Evolutionary conservation across 1,140 invertebrate genomes (phyloP).

Genomic region (Cydia splendana): DNA sequence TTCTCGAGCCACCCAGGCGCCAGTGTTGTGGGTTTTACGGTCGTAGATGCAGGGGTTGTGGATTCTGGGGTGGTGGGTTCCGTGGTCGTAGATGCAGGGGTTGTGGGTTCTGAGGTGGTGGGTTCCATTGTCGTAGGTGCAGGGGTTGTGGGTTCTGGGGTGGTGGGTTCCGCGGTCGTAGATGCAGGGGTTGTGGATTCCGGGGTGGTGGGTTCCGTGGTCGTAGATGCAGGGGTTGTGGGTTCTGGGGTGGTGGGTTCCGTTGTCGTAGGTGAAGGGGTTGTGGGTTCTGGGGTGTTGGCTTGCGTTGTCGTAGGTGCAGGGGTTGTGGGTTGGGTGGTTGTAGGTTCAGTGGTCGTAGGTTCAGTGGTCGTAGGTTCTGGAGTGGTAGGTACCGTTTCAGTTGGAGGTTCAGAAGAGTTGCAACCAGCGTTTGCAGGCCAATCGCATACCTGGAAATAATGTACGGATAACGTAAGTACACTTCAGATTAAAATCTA

Average conservation of each 20-base stretch:
- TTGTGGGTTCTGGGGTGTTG: neutral
- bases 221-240: neutral
- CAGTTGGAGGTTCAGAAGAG: neutral
- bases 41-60: too few species aligned
- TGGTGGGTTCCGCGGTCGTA: slow-evolving; percentile 3
- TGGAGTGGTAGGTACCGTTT: neutral
- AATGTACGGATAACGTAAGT: neutral
- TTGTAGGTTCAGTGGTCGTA: neutral
- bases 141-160: neutral
- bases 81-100: neutral
- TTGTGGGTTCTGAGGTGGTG: neutral
- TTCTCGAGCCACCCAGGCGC: too few species aligned
- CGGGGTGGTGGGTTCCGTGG: slow-evolving; percentile 40
- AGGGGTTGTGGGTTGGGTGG: neutral
- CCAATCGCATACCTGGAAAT: slow-evolving; percentile 57
- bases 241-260: neutral
- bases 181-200: neutral
- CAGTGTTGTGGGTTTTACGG: too few species aligned
- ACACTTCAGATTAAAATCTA: too few species aligned
- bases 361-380: neutral
- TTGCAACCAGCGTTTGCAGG: slow-evolving; percentile 50
- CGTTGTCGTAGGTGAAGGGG: neutral
- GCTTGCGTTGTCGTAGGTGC: neutral
- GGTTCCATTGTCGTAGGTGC: neutral
- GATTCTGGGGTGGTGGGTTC: too few species aligned